Conservation (phyloP, 1,140 invertebrate genomes). For the Sitophilus oryzae region DNA sequence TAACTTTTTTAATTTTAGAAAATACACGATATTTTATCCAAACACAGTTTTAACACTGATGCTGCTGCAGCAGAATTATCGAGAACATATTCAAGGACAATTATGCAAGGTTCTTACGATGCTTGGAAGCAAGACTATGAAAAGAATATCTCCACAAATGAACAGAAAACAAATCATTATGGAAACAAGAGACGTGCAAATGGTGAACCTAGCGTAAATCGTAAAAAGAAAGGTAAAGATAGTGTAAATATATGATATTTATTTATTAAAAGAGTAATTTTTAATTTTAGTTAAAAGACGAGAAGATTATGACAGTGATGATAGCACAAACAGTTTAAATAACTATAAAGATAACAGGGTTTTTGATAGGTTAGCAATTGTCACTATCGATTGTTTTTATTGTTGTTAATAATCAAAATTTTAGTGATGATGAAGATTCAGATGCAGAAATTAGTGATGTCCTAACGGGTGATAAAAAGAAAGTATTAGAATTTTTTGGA, state of each 20-base stretch:
- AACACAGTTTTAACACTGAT: constrained; percentile 37
- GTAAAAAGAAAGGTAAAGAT: constrained; percentile 27
- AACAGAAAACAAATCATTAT: constrained; percentile 1
- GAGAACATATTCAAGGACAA: constrained; percentile 20
- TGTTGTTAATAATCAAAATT: too few relatives aligned
- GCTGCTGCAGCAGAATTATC: constrained; percentile 34
- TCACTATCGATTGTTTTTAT: constrained; percentile 1
- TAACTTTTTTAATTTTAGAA: constrained; percentile 27
- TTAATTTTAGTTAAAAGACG: constrained; percentile 30
- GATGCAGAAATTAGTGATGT: constrained; percentile 65
- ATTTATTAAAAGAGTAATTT: not conserved
- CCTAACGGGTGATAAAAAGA: constrained; percentile 60
- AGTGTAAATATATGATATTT: constrained; percentile 5
- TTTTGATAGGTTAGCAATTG: constrained; percentile 38
- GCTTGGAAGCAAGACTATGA: constrained; percentile 31
- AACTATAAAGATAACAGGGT: constrained; percentile 37
- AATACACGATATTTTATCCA: constrained; percentile 36
- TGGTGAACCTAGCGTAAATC: constrained; percentile 21
- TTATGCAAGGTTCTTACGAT: constrained; percentile 24
- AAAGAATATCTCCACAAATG: constrained; percentile 10
- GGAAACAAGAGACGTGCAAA: constrained; percentile 18
- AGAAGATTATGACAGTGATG: constrained; percentile 34
- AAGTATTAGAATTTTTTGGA: constrained; percentile 72
- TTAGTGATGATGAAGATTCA: constrained; percentile 59
- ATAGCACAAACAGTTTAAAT: constrained; percentile 30